These are phyloP conservation scores for Perdita meconis DNA, from an alignment of 2,888 invertebrate species.

Conservation along the genomic window DNA sequence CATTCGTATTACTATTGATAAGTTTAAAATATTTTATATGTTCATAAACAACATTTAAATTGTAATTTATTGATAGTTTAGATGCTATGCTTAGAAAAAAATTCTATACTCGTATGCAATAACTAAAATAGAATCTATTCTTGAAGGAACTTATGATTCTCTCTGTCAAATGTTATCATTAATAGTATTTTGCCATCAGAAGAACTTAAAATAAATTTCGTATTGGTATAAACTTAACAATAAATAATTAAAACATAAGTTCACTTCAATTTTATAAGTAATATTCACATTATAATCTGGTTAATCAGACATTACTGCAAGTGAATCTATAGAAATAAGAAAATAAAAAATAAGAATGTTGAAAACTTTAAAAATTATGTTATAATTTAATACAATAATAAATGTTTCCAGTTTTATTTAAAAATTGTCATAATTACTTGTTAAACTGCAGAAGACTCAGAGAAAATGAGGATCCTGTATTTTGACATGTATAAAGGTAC, in stretches of 20 bases:
- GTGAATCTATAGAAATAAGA: not conserved
- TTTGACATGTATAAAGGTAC: not conserved
- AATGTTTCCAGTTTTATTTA: not conserved
- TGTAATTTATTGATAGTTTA: not conserved
- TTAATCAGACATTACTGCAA: not conserved
- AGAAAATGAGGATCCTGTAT: not conserved
- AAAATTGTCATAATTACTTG: not conserved
- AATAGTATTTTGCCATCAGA: not conserved
- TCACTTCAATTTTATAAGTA: not conserved
- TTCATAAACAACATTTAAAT: conserved; percentile 4
- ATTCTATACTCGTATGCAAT: not conserved
- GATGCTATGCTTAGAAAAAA: no score
- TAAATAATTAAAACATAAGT: not conserved
- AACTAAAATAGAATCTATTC: not conserved
- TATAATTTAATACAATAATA: not conserved
- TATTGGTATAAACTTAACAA: not conserved
- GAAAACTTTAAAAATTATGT: not conserved
- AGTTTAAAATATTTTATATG: not conserved
- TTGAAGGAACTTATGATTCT: not conserved
- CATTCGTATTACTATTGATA: not conserved
- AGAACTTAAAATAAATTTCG: not conserved
- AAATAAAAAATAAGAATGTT: not conserved
- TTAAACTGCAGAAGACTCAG: conserved; percentile 2
- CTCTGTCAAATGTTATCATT: not conserved
- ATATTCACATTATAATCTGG: not conserved